Percentiles rank a stretch among this genome's conserved stretches.
These are phyloP conservation scores for Megathymus violae DNA, from an alignment of 1,140 invertebrate species.

Conservation along the genomic window DNA sequence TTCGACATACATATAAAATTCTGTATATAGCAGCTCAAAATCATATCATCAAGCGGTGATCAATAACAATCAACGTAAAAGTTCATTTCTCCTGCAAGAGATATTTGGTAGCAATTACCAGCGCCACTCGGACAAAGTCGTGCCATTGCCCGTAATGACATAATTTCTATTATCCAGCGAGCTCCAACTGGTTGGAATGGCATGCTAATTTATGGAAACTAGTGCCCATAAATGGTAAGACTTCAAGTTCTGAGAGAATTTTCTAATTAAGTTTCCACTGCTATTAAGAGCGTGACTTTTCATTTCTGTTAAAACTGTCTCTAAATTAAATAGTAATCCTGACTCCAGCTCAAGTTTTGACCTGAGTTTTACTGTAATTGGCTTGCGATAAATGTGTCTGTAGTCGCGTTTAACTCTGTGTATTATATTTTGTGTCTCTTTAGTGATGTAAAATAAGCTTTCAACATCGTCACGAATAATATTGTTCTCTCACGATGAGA, in stretches of 20 bases:
- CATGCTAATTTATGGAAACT: constrained; percentile 37
- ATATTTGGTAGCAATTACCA: constrained; percentile 2
- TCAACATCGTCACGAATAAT: too few species aligned
- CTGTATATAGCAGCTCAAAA: neutral
- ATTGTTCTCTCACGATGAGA: too few species aligned
- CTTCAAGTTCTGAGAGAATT: constrained; percentile 27
- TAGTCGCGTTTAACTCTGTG: too few species aligned
- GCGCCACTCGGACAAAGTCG: constrained; percentile 9
- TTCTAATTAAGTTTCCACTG: constrained; percentile 31
- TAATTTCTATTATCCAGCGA: constrained; percentile 29
- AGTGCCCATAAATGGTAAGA: constrained; percentile 33
- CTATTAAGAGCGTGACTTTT: neutral
- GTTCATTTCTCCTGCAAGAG: constrained; percentile 8
- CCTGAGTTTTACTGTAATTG: neutral
- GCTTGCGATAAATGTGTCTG: too few species aligned
- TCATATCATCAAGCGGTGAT: neutral
- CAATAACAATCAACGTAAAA: constrained; percentile 1
- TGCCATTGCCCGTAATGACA: constrained; percentile 22
- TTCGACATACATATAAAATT: too few species aligned
- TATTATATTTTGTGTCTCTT: too few species aligned
- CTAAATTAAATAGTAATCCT: neutral
- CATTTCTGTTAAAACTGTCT: neutral
- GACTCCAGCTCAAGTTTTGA: neutral
- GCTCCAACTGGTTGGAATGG: constrained; percentile 10
- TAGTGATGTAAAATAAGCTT: too few species aligned